Conservation (phyloP, 2,888 invertebrate species). For the Drosophila neonasuta region DNA sequence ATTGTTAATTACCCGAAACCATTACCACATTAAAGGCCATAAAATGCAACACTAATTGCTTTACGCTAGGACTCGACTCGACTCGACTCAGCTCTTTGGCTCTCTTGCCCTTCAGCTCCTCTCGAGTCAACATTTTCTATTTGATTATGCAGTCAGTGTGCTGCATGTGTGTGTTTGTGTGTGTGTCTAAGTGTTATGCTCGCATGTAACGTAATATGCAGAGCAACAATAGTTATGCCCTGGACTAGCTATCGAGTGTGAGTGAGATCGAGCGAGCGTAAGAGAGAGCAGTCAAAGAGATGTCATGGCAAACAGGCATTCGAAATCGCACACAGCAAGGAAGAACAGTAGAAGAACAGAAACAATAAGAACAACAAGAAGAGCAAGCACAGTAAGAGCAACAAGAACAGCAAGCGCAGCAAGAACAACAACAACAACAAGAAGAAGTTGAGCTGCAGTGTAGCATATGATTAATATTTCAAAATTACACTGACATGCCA, state of each 20-base stretch:
- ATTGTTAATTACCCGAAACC: slow-evolving; percentile 78
- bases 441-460: slow-evolving; percentile 50
- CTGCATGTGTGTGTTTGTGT: slow-evolving; percentile 5
- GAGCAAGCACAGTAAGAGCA: background rate
- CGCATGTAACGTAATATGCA: slow-evolving; percentile 67
- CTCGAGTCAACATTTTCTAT: slow-evolving; percentile 62
- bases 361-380: background rate
- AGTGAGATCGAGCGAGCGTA: background rate
- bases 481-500: slow-evolving; percentile 78
- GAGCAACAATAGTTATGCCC: slow-evolving; percentile 63
- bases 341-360: too few relatives aligned
- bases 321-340: slow-evolving; percentile 5
- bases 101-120: slow-evolving; percentile 11
- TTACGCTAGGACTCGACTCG: slow-evolving; percentile 52
- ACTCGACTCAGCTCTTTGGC: slow-evolving; percentile 7
- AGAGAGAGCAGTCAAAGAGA: slow-evolving; percentile 45
- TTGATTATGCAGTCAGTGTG: slow-evolving; percentile 68
- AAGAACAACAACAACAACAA: background rate
- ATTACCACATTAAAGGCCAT: slow-evolving; percentile 79
- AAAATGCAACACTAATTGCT: slow-evolving; percentile 79
- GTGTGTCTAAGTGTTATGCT: slow-evolving; percentile 49
- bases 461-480: slow-evolving; percentile 75
- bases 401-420: background rate
- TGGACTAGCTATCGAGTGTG: slow-evolving; percentile 1
- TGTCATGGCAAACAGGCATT: slow-evolving; percentile 4